Evolutionary conservation across 2,888 invertebrate genomes (phyloP), one percentile per base, ranked within the genome.

Genomic region (Euspilapteryx auroguttella): DNA sequence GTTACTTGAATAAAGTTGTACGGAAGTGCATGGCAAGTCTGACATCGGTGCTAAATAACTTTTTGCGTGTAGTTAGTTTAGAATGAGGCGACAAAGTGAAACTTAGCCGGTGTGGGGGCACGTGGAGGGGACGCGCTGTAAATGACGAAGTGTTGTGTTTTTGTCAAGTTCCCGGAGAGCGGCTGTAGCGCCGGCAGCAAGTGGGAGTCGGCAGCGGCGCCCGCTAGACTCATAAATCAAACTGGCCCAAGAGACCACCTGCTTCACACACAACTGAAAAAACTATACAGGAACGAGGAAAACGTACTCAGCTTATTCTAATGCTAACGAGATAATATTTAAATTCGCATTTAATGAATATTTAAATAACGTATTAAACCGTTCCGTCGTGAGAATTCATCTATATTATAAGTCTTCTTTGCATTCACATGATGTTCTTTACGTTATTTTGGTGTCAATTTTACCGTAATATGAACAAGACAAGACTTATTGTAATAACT

Each of bases 171-270:
- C 9, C 9, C 9, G 21, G 21, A n/a, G 21, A n/a, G 21, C 9
- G 21, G 4, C 2, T 9, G 21, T 3, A n/a, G 21, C 10, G n/a
- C 10, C 11, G 6, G 10, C 23, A 23, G 23, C 11, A 7, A 41
- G 41, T 33, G 31, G 41, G 37, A 36, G 38, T 35, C 32, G 38
- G 38, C 32, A 34, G 38, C 35, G 35, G 37, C 45, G 49, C 45
- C 53, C 55, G 55, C 52, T 48, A 51, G 47, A 53, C 62, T 55
- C 58, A 64, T 73, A 69, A 71, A 71, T 71, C 69, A 73, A 64
- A 64, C 55, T 52, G 53, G 58, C 63, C 59, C 62, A 44, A 42
- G 64, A 58, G 61, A 58, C 44, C 53, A 49, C 54, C 52, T 55
- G 39, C 41, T 45, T 54, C 48, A 45, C 50, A 53, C 49, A 49